A percentile compares a stretch with the other conserved stretches of the same genome.
Conservation (phyloP, 2,797 vertebrate genomes). For the Clarias fuscus region DNA sequence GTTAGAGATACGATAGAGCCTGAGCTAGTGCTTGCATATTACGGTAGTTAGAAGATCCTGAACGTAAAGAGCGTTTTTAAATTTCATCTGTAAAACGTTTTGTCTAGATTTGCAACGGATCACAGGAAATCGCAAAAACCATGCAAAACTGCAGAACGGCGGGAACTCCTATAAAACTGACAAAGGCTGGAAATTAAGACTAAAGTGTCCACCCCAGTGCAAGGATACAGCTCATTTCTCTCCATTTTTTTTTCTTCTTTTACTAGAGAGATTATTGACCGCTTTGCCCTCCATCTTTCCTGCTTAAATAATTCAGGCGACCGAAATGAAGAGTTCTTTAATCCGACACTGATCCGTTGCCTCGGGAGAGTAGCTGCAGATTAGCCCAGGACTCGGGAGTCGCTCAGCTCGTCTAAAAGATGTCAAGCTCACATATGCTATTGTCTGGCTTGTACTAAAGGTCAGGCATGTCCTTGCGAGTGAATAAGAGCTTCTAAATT, state of each 20-base stretch:
- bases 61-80: background rate
- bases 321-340: constrained; percentile 21
- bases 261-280: constrained; percentile 16
- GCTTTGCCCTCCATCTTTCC: background rate
- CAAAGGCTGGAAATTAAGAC: background rate
- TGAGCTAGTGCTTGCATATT: background rate
- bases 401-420: background rate
- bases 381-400: background rate
- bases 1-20: background rate
- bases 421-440: background rate
- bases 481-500: background rate
- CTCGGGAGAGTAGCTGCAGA: background rate
- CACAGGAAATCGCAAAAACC: background rate
- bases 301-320: constrained; percentile 24
- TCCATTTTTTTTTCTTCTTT: no score
- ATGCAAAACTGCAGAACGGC: no score
- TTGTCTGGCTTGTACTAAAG: constrained; percentile 11
- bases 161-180: background rate
- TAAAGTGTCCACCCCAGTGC: background rate
- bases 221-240: background rate
- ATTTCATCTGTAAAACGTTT: background rate
- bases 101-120: background rate
- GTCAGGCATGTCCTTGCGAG: background rate
- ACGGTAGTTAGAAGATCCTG: background rate
- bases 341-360: constrained; percentile 9